Evolutionary conservation across 1,140 invertebrate genomes (phyloP).

Genomic region (Fopius arisanus): DNA sequence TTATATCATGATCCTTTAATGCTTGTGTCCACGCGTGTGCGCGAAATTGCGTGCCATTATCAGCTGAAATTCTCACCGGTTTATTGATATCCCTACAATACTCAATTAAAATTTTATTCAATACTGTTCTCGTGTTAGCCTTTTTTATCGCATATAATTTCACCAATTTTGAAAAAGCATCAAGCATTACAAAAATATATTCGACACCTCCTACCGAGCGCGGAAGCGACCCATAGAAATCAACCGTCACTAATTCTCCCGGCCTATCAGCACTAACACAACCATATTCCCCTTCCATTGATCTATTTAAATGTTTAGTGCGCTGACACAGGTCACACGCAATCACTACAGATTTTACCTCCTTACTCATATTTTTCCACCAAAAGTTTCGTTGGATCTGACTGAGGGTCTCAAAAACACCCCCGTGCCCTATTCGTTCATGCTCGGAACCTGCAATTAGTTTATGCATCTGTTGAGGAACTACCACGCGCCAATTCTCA

Average conservation of each 20-base stretch:
- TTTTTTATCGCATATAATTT: neutral
- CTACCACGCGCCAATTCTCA: neutral
- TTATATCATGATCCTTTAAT: neutral
- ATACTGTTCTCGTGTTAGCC: neutral
- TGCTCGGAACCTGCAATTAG: conserved; percentile 8
- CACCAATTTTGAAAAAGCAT: neutral
- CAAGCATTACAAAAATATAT: neutral
- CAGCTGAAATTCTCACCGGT: neutral
- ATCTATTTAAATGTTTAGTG: conserved; percentile 27
- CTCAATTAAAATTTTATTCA: neutral
- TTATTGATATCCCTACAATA: neutral
- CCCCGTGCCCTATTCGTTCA: conserved; percentile 26
- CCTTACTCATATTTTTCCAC: conserved; percentile 27
- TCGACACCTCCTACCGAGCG: neutral
- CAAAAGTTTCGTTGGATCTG: conserved; percentile 27
- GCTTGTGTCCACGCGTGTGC: neutral
- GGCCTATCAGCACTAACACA: neutral
- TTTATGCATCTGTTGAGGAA: neutral
- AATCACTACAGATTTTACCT: conserved; percentile 18
- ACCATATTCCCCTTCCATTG: conserved; percentile 21
- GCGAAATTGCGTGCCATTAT: neutral
- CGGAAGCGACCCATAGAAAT: neutral
- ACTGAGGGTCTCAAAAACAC: conserved; percentile 20
- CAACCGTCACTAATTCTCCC: neutral
- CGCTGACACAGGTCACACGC: conserved; percentile 34